Conservation (phyloP, 2,888 invertebrate species). For the Cryptus viduatorius region DNA sequence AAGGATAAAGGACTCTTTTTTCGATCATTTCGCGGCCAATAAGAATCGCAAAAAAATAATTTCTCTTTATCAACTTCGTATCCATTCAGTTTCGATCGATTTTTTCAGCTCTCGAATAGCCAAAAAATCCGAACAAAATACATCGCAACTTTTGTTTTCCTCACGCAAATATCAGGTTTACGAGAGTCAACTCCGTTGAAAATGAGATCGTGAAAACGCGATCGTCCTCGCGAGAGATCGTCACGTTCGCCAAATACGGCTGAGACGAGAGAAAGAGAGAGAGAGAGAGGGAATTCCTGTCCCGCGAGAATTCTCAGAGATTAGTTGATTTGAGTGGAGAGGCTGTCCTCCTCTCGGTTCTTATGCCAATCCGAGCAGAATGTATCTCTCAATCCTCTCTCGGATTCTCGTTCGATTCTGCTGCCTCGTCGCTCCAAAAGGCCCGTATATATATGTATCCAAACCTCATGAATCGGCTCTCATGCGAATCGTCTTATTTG, state of each 20-base stretch:
- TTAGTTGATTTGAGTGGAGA: constrained; percentile 57
- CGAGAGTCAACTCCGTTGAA: constrained; percentile 29
- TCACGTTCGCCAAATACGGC: constrained; percentile 63
- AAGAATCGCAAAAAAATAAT: no score
- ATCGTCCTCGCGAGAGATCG: constrained; percentile 62
- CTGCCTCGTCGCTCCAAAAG: constrained; percentile 28
- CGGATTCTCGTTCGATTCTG: constrained; percentile 25
- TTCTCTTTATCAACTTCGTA: no score
- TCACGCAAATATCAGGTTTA: neutral
- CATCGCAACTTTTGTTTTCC: no score
- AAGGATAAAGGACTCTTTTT: no score
- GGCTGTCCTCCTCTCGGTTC: constrained; percentile 33
- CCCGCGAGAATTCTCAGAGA: constrained; percentile 55
- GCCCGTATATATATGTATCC: no score
- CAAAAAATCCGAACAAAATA: neutral
- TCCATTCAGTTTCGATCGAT: no score
- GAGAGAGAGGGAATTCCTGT: constrained; percentile 56
- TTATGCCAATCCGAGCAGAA: constrained; percentile 52
- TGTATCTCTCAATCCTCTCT: constrained; percentile 65
- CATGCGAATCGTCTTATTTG: constrained; percentile 62
- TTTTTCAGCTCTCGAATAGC: neutral
- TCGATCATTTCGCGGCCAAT: no score
- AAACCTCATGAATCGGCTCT: constrained; percentile 47
- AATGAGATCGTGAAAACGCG: constrained; percentile 64
- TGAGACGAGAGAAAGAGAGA: constrained; percentile 59